Base-by-base conservation (phyloP, 1,140 invertebrate species). In the Zeugodacus cucurbitae region DNA sequence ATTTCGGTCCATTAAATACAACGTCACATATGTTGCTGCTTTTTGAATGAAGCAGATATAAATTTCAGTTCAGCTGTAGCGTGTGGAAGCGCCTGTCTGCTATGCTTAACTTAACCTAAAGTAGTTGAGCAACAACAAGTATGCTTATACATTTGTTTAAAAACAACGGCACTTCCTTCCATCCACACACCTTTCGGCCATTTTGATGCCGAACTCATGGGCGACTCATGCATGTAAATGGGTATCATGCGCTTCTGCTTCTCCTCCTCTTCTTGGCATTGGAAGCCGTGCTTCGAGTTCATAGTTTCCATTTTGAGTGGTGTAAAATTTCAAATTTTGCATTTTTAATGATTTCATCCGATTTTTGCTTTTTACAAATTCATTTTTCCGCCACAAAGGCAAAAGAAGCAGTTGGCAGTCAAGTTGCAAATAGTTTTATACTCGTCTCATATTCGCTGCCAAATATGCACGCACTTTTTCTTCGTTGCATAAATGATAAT, bases 291-390 rank as follows among this genome's bases (percentile, higher is more conserved):
- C 74, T 7, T 48, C 22, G 29, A 86, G 48, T 59, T 86, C 54
- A 86, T 86, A 59, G 85, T 58, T 86, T 86, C 37, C 48, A 86
- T 58, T 34, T 86, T 86, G 85, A 57, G 22, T 86, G 58, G 58
- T 86, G 48, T 57, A 87, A 67, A 64, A 62, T 87, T 87, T 87
- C 59, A 44, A 87, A 87, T 62, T 64, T 64, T 87, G 29, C 37
- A 44, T 87, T 87, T 87, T 62, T 87, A 62, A 44, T 87, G 57
- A 64, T 87, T 87, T 87, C 58, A 62, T 87, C 54, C n/a, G 85
- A 62, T 58, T 87, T 87, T 34, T 59, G 85, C 85, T 87, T 58
- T 34, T 48, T 48, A 26, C 22, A 48, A 82, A 34, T 29, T 82
- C 41, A 82, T 82, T 82, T 29, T 82, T 48, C 74, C 41, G 67